A percentile compares a stretch with the other conserved stretches of the same genome.
These are phyloP conservation scores for Ornithorhynchus anatinus DNA, from an alignment of 2,113 vertebrate genomes.

Conservation along the genomic window DNA sequence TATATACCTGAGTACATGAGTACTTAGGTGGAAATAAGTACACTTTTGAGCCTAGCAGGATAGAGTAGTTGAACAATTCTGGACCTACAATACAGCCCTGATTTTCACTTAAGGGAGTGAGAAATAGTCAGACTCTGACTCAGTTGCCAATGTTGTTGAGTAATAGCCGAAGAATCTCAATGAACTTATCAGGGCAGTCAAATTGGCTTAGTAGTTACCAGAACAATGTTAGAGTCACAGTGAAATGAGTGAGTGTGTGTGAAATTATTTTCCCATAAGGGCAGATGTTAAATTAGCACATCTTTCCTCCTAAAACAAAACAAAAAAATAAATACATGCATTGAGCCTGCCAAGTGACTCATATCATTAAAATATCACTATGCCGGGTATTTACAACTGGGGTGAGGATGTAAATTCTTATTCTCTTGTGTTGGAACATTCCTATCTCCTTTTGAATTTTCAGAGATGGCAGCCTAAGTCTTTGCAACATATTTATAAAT, in stretches of 20 bases:
- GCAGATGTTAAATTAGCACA: neutral
- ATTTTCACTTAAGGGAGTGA: too few relatives aligned
- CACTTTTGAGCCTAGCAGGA: too few relatives aligned
- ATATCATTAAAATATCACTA: neutral
- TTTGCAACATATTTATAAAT: conserved; percentile 43
- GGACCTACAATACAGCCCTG: too few relatives aligned
- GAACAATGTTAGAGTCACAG: too few relatives aligned
- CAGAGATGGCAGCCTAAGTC: conserved; percentile 34
- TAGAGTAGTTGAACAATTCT: too few relatives aligned
- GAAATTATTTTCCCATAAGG: neutral
- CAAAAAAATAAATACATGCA: neutral
- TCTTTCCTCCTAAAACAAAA: neutral
- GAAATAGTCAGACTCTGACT: too few relatives aligned
- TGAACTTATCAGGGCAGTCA: too few relatives aligned
- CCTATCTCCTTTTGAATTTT: conserved; percentile 11
- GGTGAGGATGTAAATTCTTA: neutral
- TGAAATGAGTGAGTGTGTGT: neutral
- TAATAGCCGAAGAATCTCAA: too few relatives aligned
- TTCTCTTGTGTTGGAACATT: conserved; percentile 12
- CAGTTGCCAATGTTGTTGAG: too few relatives aligned
- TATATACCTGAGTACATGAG: too few relatives aligned
- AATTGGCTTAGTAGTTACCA: too few relatives aligned
- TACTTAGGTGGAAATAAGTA: too few relatives aligned
- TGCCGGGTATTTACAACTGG: neutral
- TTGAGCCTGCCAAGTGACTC: neutral